Evolutionary conservation across 2,113 vertebrate species (phyloP), one percentile per base, ranked within the genome.

Genomic region (Rhizomys pruinosus): DNA sequence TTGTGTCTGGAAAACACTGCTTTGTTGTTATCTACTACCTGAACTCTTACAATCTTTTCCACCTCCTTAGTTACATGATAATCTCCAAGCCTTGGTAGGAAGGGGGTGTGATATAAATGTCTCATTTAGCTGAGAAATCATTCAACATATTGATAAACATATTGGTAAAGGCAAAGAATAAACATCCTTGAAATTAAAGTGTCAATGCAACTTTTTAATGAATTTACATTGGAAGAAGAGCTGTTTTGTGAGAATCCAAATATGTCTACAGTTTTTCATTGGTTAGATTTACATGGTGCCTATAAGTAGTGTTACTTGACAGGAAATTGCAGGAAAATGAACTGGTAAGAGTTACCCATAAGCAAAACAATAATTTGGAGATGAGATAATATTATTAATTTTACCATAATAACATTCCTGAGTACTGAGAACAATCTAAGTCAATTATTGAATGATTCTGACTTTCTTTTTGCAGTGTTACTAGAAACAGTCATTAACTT

Each of bases 401-500:
- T 74, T 2, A 13, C 47, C 22, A 5, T 27, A 52, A 7, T 34
- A 95, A 44, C 78, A 96, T 78, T 59, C 1, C 15, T 0, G 0
- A 42, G 27, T 42, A 47, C 61, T 90, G 37, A 82, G 0, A 42
- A 87, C 95, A 87, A 8, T 93, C 39, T 37, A 92, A 97, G 2
- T 5, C 73, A 90, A 89, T 73, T 32, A 25, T 22, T 80, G 57
- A 86, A 59, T 72, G 39, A 68, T 44, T 95, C 72, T 91, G 86
- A 66, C 0, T 1, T 42, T 1, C 5, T 3, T 42, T 92, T 55
- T 68, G 64, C 52, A 79, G 39, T 69, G 9, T 68, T 44, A 77
- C 17, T 17, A 37, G 79, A 94, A 64, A 73, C n/a, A n/a, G n/a
- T n/a, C n/a, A n/a, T n/a, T n/a, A n/a, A n/a, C n/a, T n/a, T n/a